These are phyloP conservation scores for Daphoenositta chrysoptera DNA, from an alignment of 2,113 vertebrate genomes.

Conservation along the genomic window DNA sequence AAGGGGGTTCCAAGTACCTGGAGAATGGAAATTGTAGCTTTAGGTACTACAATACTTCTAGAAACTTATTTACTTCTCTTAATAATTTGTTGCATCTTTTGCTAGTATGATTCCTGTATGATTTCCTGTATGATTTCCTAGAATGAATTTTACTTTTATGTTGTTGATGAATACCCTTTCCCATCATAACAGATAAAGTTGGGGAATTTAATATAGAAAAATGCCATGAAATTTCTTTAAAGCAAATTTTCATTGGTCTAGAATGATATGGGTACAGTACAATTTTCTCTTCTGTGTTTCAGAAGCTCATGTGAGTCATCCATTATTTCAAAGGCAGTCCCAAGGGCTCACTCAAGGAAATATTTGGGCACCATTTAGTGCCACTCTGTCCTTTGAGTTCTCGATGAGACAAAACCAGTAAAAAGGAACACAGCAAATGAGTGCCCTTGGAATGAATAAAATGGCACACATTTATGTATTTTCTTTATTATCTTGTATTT, in stretches of 20 bases:
- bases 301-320: constrained; percentile 26
- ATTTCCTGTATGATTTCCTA: no score
- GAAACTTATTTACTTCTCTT: not conserved
- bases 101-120: not conserved
- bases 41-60: not conserved
- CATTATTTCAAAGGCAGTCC: constrained; percentile 11
- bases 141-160: not conserved
- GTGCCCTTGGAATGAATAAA: constrained; percentile 13
- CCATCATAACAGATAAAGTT: constrained; percentile 24
- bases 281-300: not conserved
- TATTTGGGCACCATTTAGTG: constrained; percentile 15
- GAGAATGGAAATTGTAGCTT: not conserved
- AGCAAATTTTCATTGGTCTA: not conserved
- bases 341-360: constrained; percentile 13
- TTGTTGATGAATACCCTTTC: constrained; percentile 12
- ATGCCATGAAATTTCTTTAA: constrained; percentile 3
- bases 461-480: not conserved
- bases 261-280: not conserved
- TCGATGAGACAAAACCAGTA: constrained; percentile 1
- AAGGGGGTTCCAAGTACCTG: not conserved
- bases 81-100: not conserved
- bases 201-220: constrained; percentile 15
- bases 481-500: constrained; percentile 59
- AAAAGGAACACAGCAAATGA: constrained; percentile 17
- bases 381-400: constrained; percentile 20